Evolutionary conservation across 1,140 invertebrate species (phyloP).

Genomic region (Drusus annulatus): DNA sequence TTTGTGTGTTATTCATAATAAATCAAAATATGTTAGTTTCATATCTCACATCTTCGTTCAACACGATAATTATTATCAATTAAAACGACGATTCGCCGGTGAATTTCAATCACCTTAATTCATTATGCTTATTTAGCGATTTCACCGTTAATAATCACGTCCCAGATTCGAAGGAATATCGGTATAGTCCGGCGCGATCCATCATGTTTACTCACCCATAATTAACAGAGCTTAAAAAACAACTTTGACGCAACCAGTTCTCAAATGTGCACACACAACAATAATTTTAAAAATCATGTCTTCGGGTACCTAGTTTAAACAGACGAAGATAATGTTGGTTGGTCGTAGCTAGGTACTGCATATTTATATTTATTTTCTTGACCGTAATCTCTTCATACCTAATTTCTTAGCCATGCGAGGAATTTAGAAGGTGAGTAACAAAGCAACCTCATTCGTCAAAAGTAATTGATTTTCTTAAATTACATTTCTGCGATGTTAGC

Average conservation of each 20-base stretch:
- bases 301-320: neutral
- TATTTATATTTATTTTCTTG: neutral
- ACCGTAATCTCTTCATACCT: slow-evolving; percentile 6
- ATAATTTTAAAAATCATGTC: slow-evolving; percentile 1
- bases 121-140: slow-evolving; percentile 28
- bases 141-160: slow-evolving; percentile 31
- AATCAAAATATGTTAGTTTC: too few species aligned
- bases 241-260: neutral
- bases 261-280: slow-evolving; percentile 16
- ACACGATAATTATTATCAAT: slow-evolving; percentile 17
- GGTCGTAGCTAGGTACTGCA: neutral
- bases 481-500: too few species aligned
- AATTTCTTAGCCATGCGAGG: slow-evolving; percentile 1
- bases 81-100: slow-evolving; percentile 21
- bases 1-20: too few species aligned
- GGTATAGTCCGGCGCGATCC: neutral
- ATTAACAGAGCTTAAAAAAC: slow-evolving; percentile 3
- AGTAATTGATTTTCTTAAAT: too few species aligned
- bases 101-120: slow-evolving; percentile 25
- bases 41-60: neutral
- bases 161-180: slow-evolving; percentile 17
- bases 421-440: slow-evolving; percentile 9
- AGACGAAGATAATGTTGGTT: too few species aligned
- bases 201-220: slow-evolving; percentile 3
- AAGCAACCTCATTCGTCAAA: slow-evolving; percentile 27